Evolutionary conservation across 2,888 invertebrate species (phyloP).

Genomic region (Phyllotreta cruciferae): DNA sequence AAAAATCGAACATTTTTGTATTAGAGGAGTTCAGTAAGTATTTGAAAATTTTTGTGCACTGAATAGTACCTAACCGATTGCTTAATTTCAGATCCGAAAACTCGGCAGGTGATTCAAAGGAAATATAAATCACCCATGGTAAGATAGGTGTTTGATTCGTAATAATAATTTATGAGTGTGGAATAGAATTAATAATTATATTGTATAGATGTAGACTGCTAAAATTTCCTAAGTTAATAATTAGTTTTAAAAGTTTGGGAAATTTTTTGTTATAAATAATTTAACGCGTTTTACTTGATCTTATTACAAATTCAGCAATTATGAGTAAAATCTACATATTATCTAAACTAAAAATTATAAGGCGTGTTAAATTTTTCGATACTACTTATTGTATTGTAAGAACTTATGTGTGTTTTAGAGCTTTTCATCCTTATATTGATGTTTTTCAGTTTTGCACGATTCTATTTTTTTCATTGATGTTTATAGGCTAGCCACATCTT

Average conservation of each 20-base stretch:
- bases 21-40: constrained; percentile 99
- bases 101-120: constrained; percentile 93
- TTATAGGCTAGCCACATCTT: constrained; percentile 79
- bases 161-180: no score
- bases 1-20: constrained; percentile 98
- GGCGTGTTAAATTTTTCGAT: no score
- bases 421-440: constrained; percentile 31
- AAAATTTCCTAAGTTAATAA: background rate
- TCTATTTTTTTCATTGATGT: constrained; percentile 57
- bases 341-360: no score
- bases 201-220: background rate
- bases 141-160: constrained; percentile 60
- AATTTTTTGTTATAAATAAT: no score
- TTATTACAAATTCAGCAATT: no score
- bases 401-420: constrained; percentile 8
- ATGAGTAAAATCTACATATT: no score
- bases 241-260: no score
- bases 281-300: no score
- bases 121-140: constrained; percentile 99
- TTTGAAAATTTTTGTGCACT: constrained; percentile 1
- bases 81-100: constrained; percentile 86
- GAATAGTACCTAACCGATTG: background rate
- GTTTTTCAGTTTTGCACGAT: constrained; percentile 49
- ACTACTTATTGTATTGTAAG: background rate
- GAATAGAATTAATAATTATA: no score